Base-by-base conservation (phyloP, 2,113 vertebrate species). In the Azemiops feae region DNA sequence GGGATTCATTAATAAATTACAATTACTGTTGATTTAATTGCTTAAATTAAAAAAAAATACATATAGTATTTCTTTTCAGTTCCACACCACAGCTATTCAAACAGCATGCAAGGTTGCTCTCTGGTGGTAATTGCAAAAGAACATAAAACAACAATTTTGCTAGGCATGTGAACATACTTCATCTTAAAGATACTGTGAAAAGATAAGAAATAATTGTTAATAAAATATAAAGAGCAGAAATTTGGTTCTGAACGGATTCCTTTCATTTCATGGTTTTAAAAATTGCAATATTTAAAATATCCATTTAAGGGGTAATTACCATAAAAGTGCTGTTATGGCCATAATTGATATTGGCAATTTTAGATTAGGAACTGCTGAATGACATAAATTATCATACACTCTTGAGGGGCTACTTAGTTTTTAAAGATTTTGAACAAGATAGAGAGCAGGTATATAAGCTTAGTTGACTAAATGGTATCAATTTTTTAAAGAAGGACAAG, bases 51-150 rank as follows among this genome's bases (percentile, higher is more conserved):
- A 92, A 89, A 86, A 92, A 90, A 94, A 93, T 94, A 95, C 93
- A 88, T 93, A 93, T 91, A 92, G 39, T 69, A 92, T 94, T 92
- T 23, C 89, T 96, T 95, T 94, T 90, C 93, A 90, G n/a, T 92
- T 93, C 54, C 0, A 22, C 1, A 92, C 89, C 90, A 4, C 43
- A 94, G 16, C 47, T 85, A 39, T 94, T 50, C 69, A 96, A 97
- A 97, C 95, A 95, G 90, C 89, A 95, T 96, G 95, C 96, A 97
- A 97, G 96, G 95, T 95, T 94, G 94, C 96, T 97, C 93, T 96
- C 95, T 93, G 91, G 88, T 94, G 96, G 95, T 27, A 94, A 95
- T 74, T 90, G 53, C 14, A 27, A 0, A 7, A 52, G 34, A 74
- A 58, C 58, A 91, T 27, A 90, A 47, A 87, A 23, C 94, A 94